Conservation (phyloP, 2,888 invertebrate genomes). For the Caenorhabditis macrosperma region DNA sequence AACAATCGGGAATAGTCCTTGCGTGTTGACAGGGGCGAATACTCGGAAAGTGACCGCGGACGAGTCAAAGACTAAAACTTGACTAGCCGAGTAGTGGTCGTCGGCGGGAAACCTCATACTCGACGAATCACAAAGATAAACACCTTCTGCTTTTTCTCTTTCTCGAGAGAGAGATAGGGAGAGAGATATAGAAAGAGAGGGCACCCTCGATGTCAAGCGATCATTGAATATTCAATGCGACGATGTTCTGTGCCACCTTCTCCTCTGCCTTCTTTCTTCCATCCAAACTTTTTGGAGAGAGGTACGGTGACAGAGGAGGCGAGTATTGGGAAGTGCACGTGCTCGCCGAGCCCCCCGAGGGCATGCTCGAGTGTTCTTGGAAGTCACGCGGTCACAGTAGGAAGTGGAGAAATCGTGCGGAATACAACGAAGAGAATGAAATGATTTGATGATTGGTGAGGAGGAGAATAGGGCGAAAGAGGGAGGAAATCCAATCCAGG, state of each 20-base stretch:
- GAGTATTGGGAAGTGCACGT: slow-evolving; percentile 26
- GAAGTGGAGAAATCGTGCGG: background rate
- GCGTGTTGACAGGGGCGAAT: background rate
- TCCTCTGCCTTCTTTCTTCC: background rate
- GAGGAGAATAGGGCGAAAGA: background rate
- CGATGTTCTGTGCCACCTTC: slow-evolving; percentile 33
- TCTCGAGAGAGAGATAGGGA: slow-evolving; percentile 1
- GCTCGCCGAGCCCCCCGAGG: slow-evolving; percentile 12
- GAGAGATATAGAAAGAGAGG: background rate
- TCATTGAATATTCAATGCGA: slow-evolving; percentile 50
- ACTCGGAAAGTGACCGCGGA: background rate
- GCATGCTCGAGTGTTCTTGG: slow-evolving; percentile 28
- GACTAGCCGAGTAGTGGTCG: no score
- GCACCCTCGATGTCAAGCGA: slow-evolving; percentile 27
- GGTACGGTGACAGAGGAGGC: background rate
- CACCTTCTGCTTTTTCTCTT: slow-evolving; percentile 27
- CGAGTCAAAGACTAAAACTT: background rate
- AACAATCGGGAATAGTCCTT: no score
- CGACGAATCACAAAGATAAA: slow-evolving; percentile 29
- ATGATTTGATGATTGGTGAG: slow-evolving; percentile 34
- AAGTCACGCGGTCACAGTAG: slow-evolving; percentile 23
- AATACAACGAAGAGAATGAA: slow-evolving; percentile 9
- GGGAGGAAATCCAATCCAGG: slow-evolving; percentile 26
- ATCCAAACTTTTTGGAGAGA: background rate
- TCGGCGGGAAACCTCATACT: background rate